Evolutionary conservation across 2,797 vertebrate genomes (phyloP), one percentile per base, ranked within the genome.

Genomic region (Tarsius wallacei): DNA sequence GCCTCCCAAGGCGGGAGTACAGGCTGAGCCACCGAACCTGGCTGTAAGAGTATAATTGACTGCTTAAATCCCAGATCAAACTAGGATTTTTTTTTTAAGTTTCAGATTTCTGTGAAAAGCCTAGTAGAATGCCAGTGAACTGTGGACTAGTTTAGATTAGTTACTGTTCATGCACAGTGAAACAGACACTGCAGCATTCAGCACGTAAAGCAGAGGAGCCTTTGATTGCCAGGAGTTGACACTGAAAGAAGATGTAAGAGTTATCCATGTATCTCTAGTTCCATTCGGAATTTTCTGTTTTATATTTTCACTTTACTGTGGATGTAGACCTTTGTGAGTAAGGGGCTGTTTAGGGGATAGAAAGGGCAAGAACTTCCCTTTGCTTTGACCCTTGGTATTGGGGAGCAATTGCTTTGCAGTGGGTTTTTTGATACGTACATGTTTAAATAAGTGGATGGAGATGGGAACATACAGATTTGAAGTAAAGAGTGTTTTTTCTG

Each of bases 281-380:
- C 78, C 64, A 28, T 93, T 26, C 24, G 24, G 90, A 87, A 71
- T 51, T 87, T 96, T 88, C 71, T 80, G 0, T 88, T 94, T 85
- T 87, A 19, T 71, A 42, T 94, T 95, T 90, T 96, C 80, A 51
- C 28, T 92, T 96, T 88, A 24, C 76, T 94, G 11, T 93, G 90
- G 57, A 31, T 90, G 19, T 14, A 96, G 17, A 73, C n/a, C 22
- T 28, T 86, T 85, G 42, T 90, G 57, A 71, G 57, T 64, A 26
- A 24, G 49, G 14, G 15, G 5, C 64, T 91, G 31, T 94, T 96
- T 51, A 77, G 36, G 26, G 17, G 15, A 15, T 68, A 87, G 15
- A 78, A 87, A 91, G 22, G 47, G 3, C 55, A 91, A 66, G 36
- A 16, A 47, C 71, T 94, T 95, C 84, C 68, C 47, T 94, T 87